These are phyloP conservation scores for Sarcophilus harrisii DNA, from an alignment of 2,797 vertebrate species.

Conservation along the genomic window DNA sequence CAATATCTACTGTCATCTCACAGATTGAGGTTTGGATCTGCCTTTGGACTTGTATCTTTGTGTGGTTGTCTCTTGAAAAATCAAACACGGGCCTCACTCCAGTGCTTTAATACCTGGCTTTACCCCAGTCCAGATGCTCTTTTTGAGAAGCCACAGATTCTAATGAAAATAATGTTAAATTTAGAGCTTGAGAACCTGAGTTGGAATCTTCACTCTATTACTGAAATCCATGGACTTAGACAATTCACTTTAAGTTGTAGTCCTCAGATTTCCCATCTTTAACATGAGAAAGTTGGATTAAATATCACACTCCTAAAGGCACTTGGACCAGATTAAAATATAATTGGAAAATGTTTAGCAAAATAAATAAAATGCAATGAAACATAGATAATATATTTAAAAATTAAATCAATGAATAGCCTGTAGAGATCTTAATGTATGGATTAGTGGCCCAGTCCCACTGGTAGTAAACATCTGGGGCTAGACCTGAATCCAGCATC, in stretches of 20 bases:
- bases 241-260: conserved; percentile 7
- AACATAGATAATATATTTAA: background rate
- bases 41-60: background rate
- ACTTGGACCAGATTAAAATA: background rate
- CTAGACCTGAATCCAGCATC: too few relatives aligned
- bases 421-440: background rate
- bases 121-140: background rate
- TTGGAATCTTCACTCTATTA: background rate
- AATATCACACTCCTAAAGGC: background rate
- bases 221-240: background rate
- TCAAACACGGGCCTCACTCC: background rate
- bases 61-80: background rate
- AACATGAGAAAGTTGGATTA: background rate
- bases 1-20: background rate
- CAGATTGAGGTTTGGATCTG: background rate
- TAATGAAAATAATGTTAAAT: background rate
- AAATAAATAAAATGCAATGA: background rate
- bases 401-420: background rate
- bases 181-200: background rate
- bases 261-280: conserved; percentile 17
- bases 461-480: too few relatives aligned
- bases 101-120: background rate
- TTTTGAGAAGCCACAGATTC: background rate
- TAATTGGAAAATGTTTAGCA: background rate
- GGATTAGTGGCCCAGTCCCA: background rate